A percentile compares a stretch with the other conserved stretches of the same genome.
Conservation (phyloP, 2,888 invertebrate genomes). For the Hypsopygia costalis region DNA sequence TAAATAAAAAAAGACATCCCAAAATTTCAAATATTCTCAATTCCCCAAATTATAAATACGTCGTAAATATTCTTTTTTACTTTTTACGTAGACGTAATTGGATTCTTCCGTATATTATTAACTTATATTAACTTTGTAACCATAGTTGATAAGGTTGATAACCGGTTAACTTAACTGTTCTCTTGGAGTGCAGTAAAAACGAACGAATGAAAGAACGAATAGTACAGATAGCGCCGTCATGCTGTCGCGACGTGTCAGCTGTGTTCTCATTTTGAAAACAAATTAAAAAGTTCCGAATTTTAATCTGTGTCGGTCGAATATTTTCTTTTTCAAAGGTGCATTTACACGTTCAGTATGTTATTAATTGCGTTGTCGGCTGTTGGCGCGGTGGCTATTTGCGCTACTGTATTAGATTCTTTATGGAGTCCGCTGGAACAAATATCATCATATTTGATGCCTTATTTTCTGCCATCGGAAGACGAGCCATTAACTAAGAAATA, state of each 20-base stretch:
- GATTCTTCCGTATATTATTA: no score
- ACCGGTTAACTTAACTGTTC: no score
- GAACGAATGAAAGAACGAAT: neutral
- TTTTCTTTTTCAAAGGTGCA: no score
- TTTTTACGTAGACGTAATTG: no score
- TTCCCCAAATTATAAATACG: no score
- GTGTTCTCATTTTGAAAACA: neutral
- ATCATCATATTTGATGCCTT: conserved; percentile 83
- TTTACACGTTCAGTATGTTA: conserved; percentile 18
- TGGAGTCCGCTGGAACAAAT: conserved; percentile 81
- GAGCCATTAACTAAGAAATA: conserved; percentile 83
- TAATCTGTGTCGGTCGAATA: neutral
- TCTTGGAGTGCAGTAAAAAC: no score
- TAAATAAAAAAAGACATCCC: no score
- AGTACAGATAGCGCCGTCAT: neutral
- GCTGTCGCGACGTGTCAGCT: neutral
- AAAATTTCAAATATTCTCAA: no score
- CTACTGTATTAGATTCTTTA: conserved; percentile 78
- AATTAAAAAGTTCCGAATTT: neutral
- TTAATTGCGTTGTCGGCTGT: conserved; percentile 58
- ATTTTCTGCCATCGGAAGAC: conserved; percentile 83
- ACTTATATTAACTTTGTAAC: no score
- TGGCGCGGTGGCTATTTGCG: conserved; percentile 62
- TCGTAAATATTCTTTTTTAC: no score
- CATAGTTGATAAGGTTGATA: no score